A percentile compares a stretch with the other conserved stretches of the same genome.
These are phyloP conservation scores for Elegia similella DNA, from an alignment of 2,888 invertebrate species.

Conservation along the genomic window DNA sequence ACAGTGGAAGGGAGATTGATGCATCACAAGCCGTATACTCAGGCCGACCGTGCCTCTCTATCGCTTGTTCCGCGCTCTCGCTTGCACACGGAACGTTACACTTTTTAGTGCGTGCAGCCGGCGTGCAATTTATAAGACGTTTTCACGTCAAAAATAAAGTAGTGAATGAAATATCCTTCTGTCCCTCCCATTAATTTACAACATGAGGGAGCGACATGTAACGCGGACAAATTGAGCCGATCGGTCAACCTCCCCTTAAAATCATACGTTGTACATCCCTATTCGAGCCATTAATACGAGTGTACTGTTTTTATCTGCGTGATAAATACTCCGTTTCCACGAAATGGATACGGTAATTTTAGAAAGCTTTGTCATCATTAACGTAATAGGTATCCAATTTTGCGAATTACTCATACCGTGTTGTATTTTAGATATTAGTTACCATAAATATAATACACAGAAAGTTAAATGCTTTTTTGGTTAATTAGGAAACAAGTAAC, in stretches of 20 bases:
- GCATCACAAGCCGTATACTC: too few species aligned
- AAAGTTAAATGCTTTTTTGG: too few species aligned
- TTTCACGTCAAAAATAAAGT: too few species aligned
- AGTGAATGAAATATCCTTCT: not conserved
- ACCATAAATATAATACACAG: not conserved
- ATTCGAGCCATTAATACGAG: constrained; percentile 23
- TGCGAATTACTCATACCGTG: not conserved
- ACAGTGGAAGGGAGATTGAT: too few species aligned
- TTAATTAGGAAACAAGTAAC: too few species aligned
- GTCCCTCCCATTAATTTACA: constrained; percentile 5
- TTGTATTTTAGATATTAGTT: not conserved
- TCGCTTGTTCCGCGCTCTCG: too few species aligned
- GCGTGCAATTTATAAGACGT: too few species aligned
- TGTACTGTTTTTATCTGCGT: constrained; percentile 26
- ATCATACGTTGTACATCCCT: constrained; percentile 24
- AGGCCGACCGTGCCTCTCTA: too few species aligned
- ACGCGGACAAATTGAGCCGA: constrained; percentile 66
- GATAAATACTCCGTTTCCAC: constrained; percentile 23
- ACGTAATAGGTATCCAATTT: constrained; percentile 10
- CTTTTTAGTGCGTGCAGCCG: too few species aligned
- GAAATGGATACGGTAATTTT: constrained; percentile 23
- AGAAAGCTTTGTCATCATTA: constrained; percentile 16
- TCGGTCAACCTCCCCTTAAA: constrained; percentile 47
- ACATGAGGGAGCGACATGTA: constrained; percentile 59
- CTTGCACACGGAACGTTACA: too few species aligned